phyloP scores from a whole-genome alignment of 2,888 invertebrate species.

The Gibbula magus region DNA sequence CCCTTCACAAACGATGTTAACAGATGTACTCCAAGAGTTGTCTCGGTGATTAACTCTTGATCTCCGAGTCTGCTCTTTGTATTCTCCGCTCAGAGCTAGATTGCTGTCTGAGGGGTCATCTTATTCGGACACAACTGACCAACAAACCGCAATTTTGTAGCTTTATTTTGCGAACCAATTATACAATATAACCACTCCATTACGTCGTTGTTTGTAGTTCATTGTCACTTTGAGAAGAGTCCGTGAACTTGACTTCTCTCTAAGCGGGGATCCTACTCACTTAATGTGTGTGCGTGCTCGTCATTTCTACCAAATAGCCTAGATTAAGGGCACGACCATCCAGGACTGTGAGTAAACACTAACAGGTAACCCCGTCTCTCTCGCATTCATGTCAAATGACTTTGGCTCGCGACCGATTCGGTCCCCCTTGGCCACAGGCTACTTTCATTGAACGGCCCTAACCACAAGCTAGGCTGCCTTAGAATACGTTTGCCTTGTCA shows the following conservation, averaged over 20 bases:
- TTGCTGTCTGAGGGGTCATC: neutral
- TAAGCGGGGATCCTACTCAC: neutral
- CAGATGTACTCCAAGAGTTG: neutral
- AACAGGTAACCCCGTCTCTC: neutral
- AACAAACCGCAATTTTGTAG: neutral
- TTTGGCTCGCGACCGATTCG: neutral
- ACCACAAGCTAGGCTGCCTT: too few species aligned
- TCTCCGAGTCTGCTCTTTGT: neutral
- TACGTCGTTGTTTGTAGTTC: too few species aligned
- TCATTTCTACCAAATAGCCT: neutral
- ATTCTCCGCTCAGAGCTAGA: neutral
- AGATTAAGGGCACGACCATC: neutral
- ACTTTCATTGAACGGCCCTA: neutral
- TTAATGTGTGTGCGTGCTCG: neutral
- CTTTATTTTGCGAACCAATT: neutral
- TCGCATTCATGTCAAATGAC: conserved; percentile 1
- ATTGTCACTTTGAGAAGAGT: too few species aligned
- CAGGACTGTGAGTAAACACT: neutral
- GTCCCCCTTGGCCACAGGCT: neutral
- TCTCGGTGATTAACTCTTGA: neutral
- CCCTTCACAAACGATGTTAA: neutral
- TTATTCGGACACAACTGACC: neutral
- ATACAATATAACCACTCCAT: too few species aligned
- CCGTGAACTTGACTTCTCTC: too few species aligned
- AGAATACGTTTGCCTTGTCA: too few species aligned